phyloP scores from a whole-genome alignment of 2,113 vertebrate genomes.

The Perccottus glenii region DNA sequence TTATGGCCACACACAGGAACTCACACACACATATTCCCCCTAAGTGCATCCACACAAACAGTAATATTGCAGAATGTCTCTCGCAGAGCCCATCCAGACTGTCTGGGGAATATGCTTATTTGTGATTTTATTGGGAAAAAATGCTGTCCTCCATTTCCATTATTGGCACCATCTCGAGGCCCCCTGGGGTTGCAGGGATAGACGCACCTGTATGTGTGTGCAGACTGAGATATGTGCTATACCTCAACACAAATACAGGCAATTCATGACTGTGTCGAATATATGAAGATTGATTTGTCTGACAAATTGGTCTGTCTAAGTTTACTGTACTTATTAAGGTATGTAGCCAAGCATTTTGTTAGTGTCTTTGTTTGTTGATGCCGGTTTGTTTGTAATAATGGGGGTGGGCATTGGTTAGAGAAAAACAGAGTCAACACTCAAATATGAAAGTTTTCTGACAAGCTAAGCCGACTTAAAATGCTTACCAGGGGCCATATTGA shows the following conservation, averaged over 20 bases:
- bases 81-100: slow-evolving; percentile 56
- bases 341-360: slow-evolving; percentile 12
- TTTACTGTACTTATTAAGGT: slow-evolving; percentile 10
- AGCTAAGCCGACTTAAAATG: slow-evolving; percentile 70
- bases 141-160: slow-evolving; percentile 67
- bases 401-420: slow-evolving; percentile 17
- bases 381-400: slow-evolving; percentile 18
- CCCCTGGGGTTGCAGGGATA: slow-evolving; percentile 21
- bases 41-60: slow-evolving; percentile 24
- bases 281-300: slow-evolving; percentile 35
- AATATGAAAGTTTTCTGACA: slow-evolving; percentile 62
- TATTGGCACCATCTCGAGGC: slow-evolving; percentile 55
- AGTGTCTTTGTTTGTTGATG: slow-evolving; percentile 7
- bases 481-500: slow-evolving; percentile 69
- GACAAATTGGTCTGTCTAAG: slow-evolving; percentile 25
- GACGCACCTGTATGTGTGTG: slow-evolving; percentile 15
- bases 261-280: slow-evolving; percentile 23
- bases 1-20: slow-evolving; percentile 40
- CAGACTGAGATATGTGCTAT: slow-evolving; percentile 9
- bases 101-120: slow-evolving; percentile 73
- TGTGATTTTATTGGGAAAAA: slow-evolving; percentile 70
- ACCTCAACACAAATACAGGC: slow-evolving; percentile 9
- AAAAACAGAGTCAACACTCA: slow-evolving; percentile 24
- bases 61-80: slow-evolving; percentile 65
- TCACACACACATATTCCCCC: background rate